phyloP scores from a whole-genome alignment of 2,797 vertebrate species.

The Bovichtus variegatus region DNA sequence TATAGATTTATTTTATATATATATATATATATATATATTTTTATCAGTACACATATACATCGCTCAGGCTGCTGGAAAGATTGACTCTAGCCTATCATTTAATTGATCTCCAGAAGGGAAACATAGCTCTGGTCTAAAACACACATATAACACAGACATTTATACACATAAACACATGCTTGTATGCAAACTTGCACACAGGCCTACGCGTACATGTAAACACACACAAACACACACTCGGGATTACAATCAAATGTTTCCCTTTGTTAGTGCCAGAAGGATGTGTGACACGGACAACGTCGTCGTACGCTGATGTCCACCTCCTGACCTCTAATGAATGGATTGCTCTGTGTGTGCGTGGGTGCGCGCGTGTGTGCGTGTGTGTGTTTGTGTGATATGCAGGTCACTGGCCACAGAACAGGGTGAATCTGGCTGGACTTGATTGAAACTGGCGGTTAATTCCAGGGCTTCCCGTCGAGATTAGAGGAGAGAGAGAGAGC shows the following conservation, averaged over 20 bases:
- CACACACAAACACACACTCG: conserved; percentile 9
- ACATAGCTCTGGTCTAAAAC: conserved; percentile 34
- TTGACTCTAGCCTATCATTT: conserved; percentile 68
- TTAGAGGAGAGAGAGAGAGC: conserved; percentile 59
- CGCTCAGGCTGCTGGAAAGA: conserved; percentile 27
- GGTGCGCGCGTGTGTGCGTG: conserved; percentile 18
- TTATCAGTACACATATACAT: conserved; percentile 36
- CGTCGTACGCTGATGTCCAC: conserved; percentile 41
- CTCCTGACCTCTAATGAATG: conserved; percentile 60
- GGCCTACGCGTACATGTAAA: conserved; percentile 28
- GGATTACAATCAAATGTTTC: conserved; percentile 68
- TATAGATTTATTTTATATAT: too few species aligned
- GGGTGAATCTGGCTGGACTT: conserved; percentile 77
- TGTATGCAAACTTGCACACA: neutral
- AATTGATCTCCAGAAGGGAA: conserved; percentile 69
- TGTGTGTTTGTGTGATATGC: conserved; percentile 51
- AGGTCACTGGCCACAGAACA: conserved; percentile 74
- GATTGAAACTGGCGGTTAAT: conserved; percentile 84
- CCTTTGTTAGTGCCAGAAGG: conserved; percentile 57
- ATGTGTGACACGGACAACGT: conserved; percentile 53
- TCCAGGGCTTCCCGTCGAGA: conserved; percentile 78
- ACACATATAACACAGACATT: conserved; percentile 20
- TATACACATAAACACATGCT: conserved; percentile 17
- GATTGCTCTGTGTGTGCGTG: conserved; percentile 29
- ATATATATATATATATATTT: conserved; percentile 5